Base-by-base conservation (phyloP, 2,888 invertebrate species). In the Therioaphis trifolii region DNA sequence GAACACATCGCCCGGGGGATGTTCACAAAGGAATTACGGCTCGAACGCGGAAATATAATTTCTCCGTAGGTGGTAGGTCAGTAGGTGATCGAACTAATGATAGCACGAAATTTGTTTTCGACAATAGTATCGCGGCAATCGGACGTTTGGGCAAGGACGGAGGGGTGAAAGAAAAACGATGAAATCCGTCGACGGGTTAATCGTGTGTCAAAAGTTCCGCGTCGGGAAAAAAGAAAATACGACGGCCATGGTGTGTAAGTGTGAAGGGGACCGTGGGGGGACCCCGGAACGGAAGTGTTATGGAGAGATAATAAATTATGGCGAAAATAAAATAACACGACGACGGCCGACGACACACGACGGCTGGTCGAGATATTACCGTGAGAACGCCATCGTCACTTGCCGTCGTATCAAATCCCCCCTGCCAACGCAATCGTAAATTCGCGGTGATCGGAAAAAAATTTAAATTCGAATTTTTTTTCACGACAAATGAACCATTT, bases 301-400 rank as follows among this genome's bases (percentile, higher is more conserved):
- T 29, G 55, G n/a, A 79, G 63, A 74, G 74, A 82, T 82, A 74
- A 82, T 82, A 82, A 82, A 82, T 82, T 82, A 72, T 63, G 24
- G 46, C 49, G n/a, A 71, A 82, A 74, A 46, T 46, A 24, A 63
- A 77, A 58, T 55, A 43, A 18, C 27, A 71, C 79, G 79, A 80
- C 71, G 46, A 80, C 12, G 3, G 15, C 55, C 79, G 79, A 80
- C 21, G 71, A 21, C 46, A 61, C 79, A 61, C 79, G 79, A 80
- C 9, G 14, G 9, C 61, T 14, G 24, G 9, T 7, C n/a, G 35
- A 35, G 18, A 35, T 66, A 66, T 24, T 66, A 66, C 24, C 35
- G 29, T 66, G 9, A 58, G 14, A 58, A 58, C 24, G 24, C 15
- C 15, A 35, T 35, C 58, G 58, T 4, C 52, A 52, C 58, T 35